Base-by-base conservation (phyloP, 2,888 invertebrate species). In the Rotaria sp. region DNA sequence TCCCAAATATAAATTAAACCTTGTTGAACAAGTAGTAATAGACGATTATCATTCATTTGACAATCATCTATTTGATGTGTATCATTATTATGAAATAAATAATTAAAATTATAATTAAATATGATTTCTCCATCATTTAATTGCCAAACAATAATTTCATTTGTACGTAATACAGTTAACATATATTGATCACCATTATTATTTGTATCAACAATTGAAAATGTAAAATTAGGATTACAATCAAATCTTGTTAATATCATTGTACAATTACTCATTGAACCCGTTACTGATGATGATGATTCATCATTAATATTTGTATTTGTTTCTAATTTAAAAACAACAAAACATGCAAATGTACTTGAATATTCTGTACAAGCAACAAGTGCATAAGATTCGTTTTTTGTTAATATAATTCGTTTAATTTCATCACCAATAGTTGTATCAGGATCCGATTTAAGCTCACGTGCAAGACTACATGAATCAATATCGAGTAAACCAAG, bases 381-480 rank as follows among this genome's bases (percentile, higher is more conserved):
- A 26, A 80, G 26, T 26, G 38, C 45, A 80, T 80, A 80, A 5
- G 26, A 41, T 45, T 80, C 80, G n/a, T 80, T 80, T 80, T 41
- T 45, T 11, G 80, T 80, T 45, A 80, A 80, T 21, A 80, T 80
- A 80, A 80, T 80, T 45, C 80, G 45, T 15, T n/a, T 38, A 13
- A 80, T 80, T 45, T 80, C 45, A 45, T 80, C 80, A 13, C 80
- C 80, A 45, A 80, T 80, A 8, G 80, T 15, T 80, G 80, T 80
- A 45, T 80, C 80, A 80, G 80, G 80, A 80, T 80, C 80, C 4
- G 80, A 80, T 45, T 80, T 80, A 13, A 80, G 45, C n/a, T 80
- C 80, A 80, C 80, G 80, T 80, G 41, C 26, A 11, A 80, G 45
- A 80, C 80, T 45, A 80, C 80, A 80, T 10, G 80, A n/a, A 45